phyloP scores from a whole-genome alignment of 2,113 vertebrate genomes.

The Antidorcas marsupialis region DNA sequence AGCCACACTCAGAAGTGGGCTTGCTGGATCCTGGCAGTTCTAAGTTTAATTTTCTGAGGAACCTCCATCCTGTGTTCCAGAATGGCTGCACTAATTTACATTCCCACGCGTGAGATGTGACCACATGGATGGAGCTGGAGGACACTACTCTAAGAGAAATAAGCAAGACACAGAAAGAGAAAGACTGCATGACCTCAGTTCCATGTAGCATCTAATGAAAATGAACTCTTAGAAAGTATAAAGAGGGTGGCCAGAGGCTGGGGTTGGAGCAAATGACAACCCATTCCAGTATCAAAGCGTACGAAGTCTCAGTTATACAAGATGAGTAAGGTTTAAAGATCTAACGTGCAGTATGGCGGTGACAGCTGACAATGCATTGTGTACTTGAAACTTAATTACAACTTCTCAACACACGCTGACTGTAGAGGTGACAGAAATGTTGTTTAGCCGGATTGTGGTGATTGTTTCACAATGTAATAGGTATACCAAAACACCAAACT shows the following conservation, averaged over 20 bases:
- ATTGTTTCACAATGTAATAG: neutral
- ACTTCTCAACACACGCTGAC: neutral
- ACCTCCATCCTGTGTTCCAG: neutral
- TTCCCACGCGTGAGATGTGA: neutral
- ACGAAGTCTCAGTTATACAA: neutral
- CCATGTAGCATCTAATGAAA: neutral
- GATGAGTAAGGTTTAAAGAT: neutral
- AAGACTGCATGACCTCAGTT: neutral
- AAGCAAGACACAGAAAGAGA: neutral
- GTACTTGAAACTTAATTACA: neutral
- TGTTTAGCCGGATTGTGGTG: too few relatives aligned
- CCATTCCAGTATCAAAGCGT: neutral
- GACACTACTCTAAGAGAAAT: neutral
- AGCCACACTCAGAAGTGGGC: neutral
- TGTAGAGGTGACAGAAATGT: neutral
- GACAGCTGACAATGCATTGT: neutral
- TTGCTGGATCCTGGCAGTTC: neutral
- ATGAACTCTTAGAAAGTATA: neutral
- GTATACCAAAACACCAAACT: neutral
- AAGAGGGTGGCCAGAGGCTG: neutral
- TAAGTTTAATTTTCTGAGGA: neutral
- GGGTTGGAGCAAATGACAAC: neutral
- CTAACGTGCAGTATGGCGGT: neutral
- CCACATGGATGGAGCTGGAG: neutral
- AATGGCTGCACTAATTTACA: neutral